A percentile compares a stretch with the other conserved stretches of the same genome.
Conservation (phyloP, 2,888 invertebrate genomes). For the Lasioglossum zephyrum region DNA sequence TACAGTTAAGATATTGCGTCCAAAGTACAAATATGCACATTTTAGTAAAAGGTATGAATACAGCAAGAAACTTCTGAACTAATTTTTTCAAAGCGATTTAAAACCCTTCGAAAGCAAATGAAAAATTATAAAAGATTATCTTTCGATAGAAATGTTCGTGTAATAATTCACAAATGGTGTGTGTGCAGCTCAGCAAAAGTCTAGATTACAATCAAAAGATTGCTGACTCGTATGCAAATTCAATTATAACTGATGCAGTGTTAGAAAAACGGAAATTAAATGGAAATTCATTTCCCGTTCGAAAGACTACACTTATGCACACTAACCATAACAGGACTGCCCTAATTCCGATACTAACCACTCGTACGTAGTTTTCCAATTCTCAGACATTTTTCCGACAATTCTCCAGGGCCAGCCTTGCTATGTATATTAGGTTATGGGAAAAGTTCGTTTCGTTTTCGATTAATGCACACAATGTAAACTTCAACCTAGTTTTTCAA, state of each 20-base stretch:
- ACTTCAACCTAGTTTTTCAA: background rate
- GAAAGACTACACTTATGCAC: background rate
- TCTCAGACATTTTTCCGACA: background rate
- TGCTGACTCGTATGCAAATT: background rate
- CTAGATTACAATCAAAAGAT: background rate
- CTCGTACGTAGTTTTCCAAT: background rate
- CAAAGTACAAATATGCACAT: background rate
- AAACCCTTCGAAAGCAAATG: background rate
- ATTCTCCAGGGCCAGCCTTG: background rate
- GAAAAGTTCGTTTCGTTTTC: background rate
- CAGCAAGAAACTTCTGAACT: background rate
- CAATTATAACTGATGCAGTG: background rate
- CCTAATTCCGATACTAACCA: background rate
- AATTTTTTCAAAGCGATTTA: background rate
- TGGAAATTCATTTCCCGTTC: background rate
- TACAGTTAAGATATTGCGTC: background rate
- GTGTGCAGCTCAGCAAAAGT: background rate
- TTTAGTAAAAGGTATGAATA: background rate
- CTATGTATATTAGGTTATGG: background rate
- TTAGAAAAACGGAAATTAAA: constrained; percentile 7
- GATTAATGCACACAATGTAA: background rate
- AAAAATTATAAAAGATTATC: background rate
- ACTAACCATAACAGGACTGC: background rate
- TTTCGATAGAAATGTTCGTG: background rate
- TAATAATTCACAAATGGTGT: background rate